Percentiles rank a stretch among this genome's conserved stretches.
Evolutionary conservation across 2,888 invertebrate genomes (phyloP).

Genomic region (Drosophila maculinotata): DNA sequence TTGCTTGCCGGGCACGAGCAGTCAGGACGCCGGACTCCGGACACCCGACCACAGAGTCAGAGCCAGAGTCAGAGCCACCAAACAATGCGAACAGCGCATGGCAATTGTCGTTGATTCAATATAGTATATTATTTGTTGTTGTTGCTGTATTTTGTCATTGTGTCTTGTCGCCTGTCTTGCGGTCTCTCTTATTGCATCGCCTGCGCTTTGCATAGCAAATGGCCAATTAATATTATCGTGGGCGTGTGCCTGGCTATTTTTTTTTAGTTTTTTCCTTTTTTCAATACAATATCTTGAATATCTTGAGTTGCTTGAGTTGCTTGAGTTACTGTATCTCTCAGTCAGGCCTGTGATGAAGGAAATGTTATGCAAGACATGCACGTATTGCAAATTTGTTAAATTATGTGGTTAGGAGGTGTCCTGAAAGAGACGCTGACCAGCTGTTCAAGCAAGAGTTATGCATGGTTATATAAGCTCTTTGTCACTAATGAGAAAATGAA

Average conservation of each 20-base stretch:
- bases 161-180: conserved; percentile 74
- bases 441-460: conserved; percentile 22
- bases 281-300: conserved; percentile 40
- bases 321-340: conserved; percentile 26
- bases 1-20: conserved; percentile 74
- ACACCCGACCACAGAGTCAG: conserved; percentile 9
- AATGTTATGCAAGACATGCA: conserved; percentile 78
- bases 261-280: conserved; percentile 1
- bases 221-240: conserved; percentile 79
- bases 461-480: conserved; percentile 22
- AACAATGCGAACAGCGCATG: conserved; percentile 65
- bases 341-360: conserved; percentile 63
- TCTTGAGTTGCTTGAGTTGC: conserved; percentile 37
- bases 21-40: conserved; percentile 9
- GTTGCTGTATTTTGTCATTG: conserved; percentile 76
- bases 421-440: conserved; percentile 26
- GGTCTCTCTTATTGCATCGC: conserved; percentile 62
- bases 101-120: conserved; percentile 78
- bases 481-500: conserved; percentile 49
- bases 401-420: conserved; percentile 56
- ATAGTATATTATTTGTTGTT: conserved; percentile 47
- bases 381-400: conserved; percentile 65
- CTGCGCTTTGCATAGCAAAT: conserved; percentile 67
- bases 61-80: conserved; percentile 22
- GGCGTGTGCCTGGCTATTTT: conserved; percentile 62